phyloP scores from a whole-genome alignment of 2,797 vertebrate genomes.

The Galaxias olidus region DNA sequence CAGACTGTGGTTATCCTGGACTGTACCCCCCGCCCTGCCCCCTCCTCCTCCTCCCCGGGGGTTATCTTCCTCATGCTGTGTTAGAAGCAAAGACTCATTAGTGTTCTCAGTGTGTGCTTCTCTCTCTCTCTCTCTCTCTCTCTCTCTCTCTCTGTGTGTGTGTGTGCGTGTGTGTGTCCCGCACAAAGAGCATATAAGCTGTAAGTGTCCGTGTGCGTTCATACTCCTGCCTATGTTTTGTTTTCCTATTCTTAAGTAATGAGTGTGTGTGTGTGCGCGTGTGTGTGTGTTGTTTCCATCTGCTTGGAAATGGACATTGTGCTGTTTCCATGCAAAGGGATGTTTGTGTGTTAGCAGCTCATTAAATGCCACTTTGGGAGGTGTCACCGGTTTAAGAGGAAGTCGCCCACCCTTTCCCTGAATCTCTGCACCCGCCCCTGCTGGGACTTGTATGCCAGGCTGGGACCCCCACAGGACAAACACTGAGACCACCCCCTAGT shows the following conservation, averaged over 20 bases:
- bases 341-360: constrained; percentile 20
- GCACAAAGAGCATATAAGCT: no score
- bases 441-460: constrained; percentile 67
- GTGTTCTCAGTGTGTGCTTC: not conserved
- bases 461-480: constrained; percentile 61
- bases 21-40: no score
- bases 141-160: not conserved
- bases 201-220: no score
- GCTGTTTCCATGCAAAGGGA: no score
- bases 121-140: no score
- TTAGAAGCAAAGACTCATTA: no score
- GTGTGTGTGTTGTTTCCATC: not conserved
- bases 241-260: no score
- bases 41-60: no score
- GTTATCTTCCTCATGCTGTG: no score
- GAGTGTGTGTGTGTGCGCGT: not conserved
- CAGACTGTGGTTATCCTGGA: no score
- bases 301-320: no score
- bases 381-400: constrained; percentile 46
- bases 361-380: constrained; percentile 57
- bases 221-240: no score
- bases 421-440: constrained; percentile 26
- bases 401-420: constrained; percentile 19
- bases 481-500: constrained; percentile 64
- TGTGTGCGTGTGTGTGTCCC: not conserved